phyloP scores from a whole-genome alignment of 2,888 invertebrate genomes.

The Psococerastis gibbosa region DNA sequence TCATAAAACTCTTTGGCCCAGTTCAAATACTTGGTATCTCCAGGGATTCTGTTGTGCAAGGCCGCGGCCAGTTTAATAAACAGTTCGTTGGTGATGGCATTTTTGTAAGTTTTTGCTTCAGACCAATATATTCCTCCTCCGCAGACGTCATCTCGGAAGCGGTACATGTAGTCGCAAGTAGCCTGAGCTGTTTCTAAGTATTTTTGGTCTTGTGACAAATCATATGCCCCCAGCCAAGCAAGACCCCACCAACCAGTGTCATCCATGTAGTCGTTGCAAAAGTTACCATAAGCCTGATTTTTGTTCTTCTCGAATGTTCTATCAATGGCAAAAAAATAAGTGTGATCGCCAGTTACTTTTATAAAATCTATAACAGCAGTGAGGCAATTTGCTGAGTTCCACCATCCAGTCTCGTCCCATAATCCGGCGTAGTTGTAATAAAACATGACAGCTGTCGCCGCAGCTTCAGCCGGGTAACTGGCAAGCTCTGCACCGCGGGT shows the following conservation, averaged over 20 bases:
- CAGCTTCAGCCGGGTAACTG: background rate
- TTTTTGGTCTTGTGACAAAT: background rate
- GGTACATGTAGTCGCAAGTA: background rate
- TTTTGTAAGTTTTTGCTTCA: background rate
- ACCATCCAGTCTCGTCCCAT: slow-evolving; percentile 4
- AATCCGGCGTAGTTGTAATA: background rate
- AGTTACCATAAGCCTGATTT: background rate
- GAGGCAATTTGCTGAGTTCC: background rate
- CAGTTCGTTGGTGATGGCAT: slow-evolving; percentile 4
- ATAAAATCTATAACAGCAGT: background rate
- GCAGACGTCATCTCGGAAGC: background rate
- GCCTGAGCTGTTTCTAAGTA: background rate
- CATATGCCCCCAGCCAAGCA: background rate
- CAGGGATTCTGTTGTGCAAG: background rate
- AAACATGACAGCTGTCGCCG: background rate
- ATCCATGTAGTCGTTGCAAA: slow-evolving; percentile 1
- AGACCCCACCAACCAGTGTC: slow-evolving; percentile 6
- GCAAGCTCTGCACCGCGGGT: background rate
- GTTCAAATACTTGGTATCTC: background rate
- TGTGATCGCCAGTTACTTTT: background rate
- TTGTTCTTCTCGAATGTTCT: background rate
- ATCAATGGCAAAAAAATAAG: background rate
- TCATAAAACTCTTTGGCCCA: background rate
- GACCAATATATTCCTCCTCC: slow-evolving; percentile 1
- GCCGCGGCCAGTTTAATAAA: slow-evolving; percentile 1